Evolutionary conservation across 2,888 invertebrate species (phyloP).

Genomic region (Chaitophorus viminalis): DNA sequence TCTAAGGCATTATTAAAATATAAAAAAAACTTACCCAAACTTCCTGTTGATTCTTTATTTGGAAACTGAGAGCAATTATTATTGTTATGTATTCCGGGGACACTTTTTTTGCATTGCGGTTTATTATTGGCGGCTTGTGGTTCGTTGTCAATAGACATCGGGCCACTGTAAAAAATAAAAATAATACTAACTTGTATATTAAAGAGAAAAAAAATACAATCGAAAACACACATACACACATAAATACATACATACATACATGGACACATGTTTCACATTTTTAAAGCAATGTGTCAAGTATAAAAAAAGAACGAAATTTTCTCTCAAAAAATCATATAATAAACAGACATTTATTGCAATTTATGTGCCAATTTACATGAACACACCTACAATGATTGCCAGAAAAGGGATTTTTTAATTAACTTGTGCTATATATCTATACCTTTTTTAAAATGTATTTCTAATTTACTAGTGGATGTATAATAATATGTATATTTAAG

Average conservation of each 20-base stretch:
- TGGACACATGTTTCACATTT: conserved; percentile 50
- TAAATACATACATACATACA: not conserved
- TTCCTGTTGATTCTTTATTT: conserved; percentile 63
- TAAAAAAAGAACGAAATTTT: conserved; percentile 49
- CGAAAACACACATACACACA: conserved; percentile 9
- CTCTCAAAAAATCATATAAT: conserved; percentile 39
- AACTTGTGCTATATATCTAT: conserved; percentile 35
- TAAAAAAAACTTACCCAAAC: conserved; percentile 55
- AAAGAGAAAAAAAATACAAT: conserved; percentile 35
- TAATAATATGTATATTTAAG: conserved; percentile 45
- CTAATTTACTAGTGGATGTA: conserved; percentile 30
- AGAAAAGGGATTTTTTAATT: conserved; percentile 48
- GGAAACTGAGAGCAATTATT: conserved; percentile 66
- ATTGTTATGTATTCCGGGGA: conserved; percentile 63
- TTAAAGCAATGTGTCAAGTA: conserved; percentile 40
- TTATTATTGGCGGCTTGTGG: conserved; percentile 59
- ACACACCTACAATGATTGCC: conserved; percentile 49
- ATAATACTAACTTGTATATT: conserved; percentile 13
- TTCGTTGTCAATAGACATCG: conserved; percentile 52
- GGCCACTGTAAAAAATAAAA: conserved; percentile 44
- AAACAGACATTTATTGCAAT: conserved; percentile 57
- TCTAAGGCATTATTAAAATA: conserved; percentile 7
- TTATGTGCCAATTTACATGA: conserved; percentile 56
- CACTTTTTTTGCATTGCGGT: conserved; percentile 58
- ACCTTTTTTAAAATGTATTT: conserved; percentile 30